Evolutionary conservation across 1,140 invertebrate species (phyloP).

Genomic region (Hypsibius dujardini): DNA sequence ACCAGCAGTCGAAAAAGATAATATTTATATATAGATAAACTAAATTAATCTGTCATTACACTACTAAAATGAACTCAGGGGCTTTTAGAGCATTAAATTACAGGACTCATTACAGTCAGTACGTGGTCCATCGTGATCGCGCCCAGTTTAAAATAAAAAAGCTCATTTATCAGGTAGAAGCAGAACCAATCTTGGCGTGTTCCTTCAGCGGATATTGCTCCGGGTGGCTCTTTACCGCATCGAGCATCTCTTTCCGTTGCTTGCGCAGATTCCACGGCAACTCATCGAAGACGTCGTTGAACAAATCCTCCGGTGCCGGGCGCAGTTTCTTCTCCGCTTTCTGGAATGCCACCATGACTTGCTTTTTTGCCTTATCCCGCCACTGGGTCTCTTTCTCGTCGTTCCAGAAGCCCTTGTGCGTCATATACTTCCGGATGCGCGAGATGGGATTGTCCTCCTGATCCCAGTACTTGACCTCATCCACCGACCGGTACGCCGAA

Average conservation of each 20-base stretch:
- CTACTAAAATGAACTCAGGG: no score
- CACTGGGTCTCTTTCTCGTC: slow-evolving; percentile 54
- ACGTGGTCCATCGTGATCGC: no score
- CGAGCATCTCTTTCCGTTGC: slow-evolving; percentile 61
- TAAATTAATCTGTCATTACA: no score
- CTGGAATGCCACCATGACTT: slow-evolving; percentile 57
- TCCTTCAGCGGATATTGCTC: slow-evolving; percentile 65
- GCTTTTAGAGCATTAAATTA: no score
- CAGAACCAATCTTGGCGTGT: slow-evolving; percentile 31
- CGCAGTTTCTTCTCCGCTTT: slow-evolving; percentile 63
- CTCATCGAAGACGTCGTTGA: slow-evolving; percentile 73
- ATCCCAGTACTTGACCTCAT: slow-evolving; percentile 69
- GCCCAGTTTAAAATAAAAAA: no score
- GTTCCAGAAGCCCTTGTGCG: slow-evolving; percentile 58
- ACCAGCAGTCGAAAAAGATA: no score
- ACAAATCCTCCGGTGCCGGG: slow-evolving; percentile 68
- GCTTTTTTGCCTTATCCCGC: slow-evolving; percentile 49
- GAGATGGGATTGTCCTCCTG: slow-evolving; percentile 61
- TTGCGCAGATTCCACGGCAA: slow-evolving; percentile 55
- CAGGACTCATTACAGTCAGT: no score
- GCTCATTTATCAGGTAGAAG: not conserved
- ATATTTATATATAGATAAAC: no score
- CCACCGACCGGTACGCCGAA: slow-evolving; percentile 67
- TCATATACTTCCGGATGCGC: slow-evolving; percentile 61
- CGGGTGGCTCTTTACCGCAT: slow-evolving; percentile 60